Evolutionary conservation across 2,113 vertebrate genomes (phyloP), one percentile per base, ranked within the genome.

Genomic region (Corvus cornix): DNA sequence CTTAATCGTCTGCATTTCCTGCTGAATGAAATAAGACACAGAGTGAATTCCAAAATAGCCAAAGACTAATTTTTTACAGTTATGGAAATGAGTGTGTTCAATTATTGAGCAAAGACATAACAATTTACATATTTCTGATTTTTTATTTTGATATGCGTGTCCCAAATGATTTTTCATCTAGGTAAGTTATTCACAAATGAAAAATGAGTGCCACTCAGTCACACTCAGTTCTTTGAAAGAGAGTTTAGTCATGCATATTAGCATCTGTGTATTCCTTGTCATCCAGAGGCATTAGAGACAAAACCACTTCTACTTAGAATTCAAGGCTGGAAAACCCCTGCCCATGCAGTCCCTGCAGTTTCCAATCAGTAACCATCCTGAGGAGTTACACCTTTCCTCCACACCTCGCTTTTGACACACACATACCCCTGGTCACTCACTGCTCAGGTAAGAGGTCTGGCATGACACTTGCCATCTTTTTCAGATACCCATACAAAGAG

Each of bases 41-140:
- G 59, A 11, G 0, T 88, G 90, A 95, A 95, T 96, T 83, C 39
- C 43, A 96, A 96, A 95, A 81, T 68, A 90, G 52, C 27, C 62
- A 91, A 91, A 93, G 75, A 63, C 27, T 86, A 63, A 78, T 94
- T 86, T 86, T 88, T 94, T 85, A 58, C 68, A 77, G 55, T 77
- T 85, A 43, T 77, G 44, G 43, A 93, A 95, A 88, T 81, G 27
- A 93, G 70, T 67, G 48, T 70, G 90, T 97, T 96, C 83, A 96
- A 94, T 95, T 92, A 96, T 74, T 86, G 90, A 92, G 87, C 64
- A 96, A 96, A 97, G 93, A 77, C 60, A 85, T 64, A 85, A 75
- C 26, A 90, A 96, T 95, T 96, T 96, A 74, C 85, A 92, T 96
- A 84, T 80, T 96, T 93, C 56, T 88, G 92, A 78, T 70, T 79